Percentiles rank a stretch among this genome's conserved stretches.
phyloP scores from a whole-genome alignment of 2,888 invertebrate species.

The Lochmaea crataegi region DNA sequence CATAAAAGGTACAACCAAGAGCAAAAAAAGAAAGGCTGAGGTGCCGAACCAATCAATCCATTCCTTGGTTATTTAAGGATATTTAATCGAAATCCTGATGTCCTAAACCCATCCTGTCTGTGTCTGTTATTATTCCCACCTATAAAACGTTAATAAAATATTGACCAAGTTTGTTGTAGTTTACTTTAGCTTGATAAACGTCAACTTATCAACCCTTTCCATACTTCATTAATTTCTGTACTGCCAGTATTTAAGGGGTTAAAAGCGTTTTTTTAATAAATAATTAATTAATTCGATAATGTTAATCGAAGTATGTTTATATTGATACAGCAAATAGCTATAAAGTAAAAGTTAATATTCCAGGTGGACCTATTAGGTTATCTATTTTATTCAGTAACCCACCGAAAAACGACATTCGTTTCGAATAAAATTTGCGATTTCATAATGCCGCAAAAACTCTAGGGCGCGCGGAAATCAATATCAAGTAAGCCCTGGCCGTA shows the following conservation, averaged over 20 bases:
- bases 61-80: too few relatives aligned
- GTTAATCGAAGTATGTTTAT: too few relatives aligned
- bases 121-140: neutral
- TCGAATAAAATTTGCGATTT: constrained; percentile 25
- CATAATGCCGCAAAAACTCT: constrained; percentile 34
- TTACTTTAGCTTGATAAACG: constrained; percentile 6
- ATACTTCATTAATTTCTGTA: neutral
- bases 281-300: too few relatives aligned
- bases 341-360: too few relatives aligned
- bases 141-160: constrained; percentile 14
- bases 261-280: too few relatives aligned
- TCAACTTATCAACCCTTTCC: neutral
- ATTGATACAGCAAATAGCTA: too few relatives aligned
- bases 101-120: neutral
- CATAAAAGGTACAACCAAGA: too few relatives aligned
- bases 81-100: too few relatives aligned
- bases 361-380: neutral
- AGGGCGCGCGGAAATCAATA: constrained; percentile 50
- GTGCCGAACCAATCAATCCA: too few relatives aligned
- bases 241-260: neutral
- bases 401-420: neutral
- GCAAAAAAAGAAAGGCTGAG: too few relatives aligned
- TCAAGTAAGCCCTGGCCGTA: constrained; percentile 41
- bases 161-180: constrained; percentile 1
- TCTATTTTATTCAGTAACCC: neutral